These are phyloP conservation scores for Ectropis crepuscularia DNA, from an alignment of 2,888 invertebrate genomes.

Conservation along the genomic window DNA sequence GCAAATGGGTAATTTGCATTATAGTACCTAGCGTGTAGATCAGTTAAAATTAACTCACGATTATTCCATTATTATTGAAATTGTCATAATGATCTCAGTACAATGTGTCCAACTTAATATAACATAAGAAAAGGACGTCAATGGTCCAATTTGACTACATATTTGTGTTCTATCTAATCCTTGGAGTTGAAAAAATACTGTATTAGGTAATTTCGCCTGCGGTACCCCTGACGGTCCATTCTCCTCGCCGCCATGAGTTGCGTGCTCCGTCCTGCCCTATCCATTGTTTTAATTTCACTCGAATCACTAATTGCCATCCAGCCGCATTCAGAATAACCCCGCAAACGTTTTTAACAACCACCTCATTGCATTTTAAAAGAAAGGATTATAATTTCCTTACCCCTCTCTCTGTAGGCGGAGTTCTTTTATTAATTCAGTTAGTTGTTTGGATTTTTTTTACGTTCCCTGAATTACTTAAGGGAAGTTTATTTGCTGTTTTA, in stretches of 20 bases:
- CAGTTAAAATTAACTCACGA: too few relatives aligned
- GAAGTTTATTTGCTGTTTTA: slow-evolving; percentile 36
- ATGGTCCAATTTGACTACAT: too few relatives aligned
- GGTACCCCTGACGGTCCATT: slow-evolving; percentile 48
- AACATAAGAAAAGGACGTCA: too few relatives aligned
- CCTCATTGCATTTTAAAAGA: slow-evolving; percentile 84
- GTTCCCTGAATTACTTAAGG: slow-evolving; percentile 47
- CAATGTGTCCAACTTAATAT: too few relatives aligned
- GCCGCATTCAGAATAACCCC: slow-evolving; percentile 79
- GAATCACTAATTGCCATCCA: slow-evolving; percentile 80
- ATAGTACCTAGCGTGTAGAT: too few relatives aligned
- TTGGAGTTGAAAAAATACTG: slow-evolving; percentile 34
- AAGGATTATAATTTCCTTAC: slow-evolving; percentile 82
- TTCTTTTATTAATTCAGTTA: slow-evolving; percentile 77
- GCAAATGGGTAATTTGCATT: too few relatives aligned
- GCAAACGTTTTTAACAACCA: slow-evolving; percentile 82
- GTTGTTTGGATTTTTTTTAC: slow-evolving; percentile 60
- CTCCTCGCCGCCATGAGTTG: slow-evolving; percentile 54
- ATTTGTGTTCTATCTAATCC: too few relatives aligned
- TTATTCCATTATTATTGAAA: too few relatives aligned
- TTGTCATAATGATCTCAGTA: too few relatives aligned
- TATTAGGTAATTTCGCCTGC: slow-evolving; percentile 13
- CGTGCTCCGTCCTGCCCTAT: slow-evolving; percentile 57
- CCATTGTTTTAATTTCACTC: slow-evolving; percentile 81
- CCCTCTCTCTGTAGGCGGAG: slow-evolving; percentile 60